A percentile compares a stretch with the other conserved stretches of the same genome.
These are phyloP conservation scores for Pseudonaja textilis DNA, from an alignment of 2,113 vertebrate species.

Conservation along the genomic window DNA sequence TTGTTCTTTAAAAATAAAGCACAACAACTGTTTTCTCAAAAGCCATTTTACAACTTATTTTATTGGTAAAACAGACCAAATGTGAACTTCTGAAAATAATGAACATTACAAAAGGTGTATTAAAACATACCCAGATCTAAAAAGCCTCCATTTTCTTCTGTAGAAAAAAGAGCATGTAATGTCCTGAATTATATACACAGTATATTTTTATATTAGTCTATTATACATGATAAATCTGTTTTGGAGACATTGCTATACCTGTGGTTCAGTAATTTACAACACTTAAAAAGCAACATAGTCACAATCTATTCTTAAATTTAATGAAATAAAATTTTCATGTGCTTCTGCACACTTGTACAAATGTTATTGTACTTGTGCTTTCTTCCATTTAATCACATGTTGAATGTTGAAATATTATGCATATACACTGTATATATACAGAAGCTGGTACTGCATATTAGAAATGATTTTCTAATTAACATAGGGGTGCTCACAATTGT, in stretches of 20 bases:
- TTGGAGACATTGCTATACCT: not conserved
- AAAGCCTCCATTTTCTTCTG: slow-evolving; percentile 63
- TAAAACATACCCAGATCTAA: slow-evolving; percentile 77
- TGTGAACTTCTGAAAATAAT: slow-evolving; percentile 52
- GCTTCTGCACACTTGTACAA: not conserved
- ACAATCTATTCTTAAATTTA: not conserved
- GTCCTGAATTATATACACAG: slow-evolving; percentile 65
- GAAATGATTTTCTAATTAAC: slow-evolving; percentile 1
- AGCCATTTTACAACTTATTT: slow-evolving; percentile 40
- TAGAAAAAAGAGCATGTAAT: slow-evolving; percentile 59
- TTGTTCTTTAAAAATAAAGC: not conserved
- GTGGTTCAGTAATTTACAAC: not conserved
- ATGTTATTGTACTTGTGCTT: not conserved
- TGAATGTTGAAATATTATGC: not conserved
- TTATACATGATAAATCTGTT: slow-evolving; percentile 18
- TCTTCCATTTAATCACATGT: not conserved
- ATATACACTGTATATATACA: not conserved
- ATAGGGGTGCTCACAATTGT: not conserved
- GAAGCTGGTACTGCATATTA: slow-evolving; percentile 3
- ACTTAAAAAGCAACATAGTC: slow-evolving; percentile 20
- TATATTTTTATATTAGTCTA: slow-evolving; percentile 58
- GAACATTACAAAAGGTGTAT: slow-evolving; percentile 65
- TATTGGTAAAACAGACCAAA: slow-evolving; percentile 64
- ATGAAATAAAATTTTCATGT: slow-evolving; percentile 12
- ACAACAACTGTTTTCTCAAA: not conserved